Evolutionary conservation across 2,797 vertebrate genomes (phyloP).

Genomic region (Pipistrellus pipistrellus): DNA sequence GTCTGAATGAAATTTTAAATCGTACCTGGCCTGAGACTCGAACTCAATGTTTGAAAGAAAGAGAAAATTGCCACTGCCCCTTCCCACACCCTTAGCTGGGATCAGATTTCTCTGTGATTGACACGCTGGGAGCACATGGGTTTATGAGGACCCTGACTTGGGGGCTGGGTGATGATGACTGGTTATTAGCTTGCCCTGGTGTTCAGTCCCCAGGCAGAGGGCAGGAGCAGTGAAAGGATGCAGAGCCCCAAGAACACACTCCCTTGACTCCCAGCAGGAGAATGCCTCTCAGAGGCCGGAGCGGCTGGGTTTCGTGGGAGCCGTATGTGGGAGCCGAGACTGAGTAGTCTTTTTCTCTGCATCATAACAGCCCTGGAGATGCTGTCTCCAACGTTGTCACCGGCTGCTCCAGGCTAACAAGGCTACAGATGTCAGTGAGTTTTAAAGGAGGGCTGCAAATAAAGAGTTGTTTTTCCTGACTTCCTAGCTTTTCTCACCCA

Average conservation of each 20-base stretch:
- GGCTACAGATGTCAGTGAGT: background rate
- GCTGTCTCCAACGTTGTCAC: background rate
- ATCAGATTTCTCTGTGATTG: conserved; percentile 2
- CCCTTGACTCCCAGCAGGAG: background rate
- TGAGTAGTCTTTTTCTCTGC: background rate
- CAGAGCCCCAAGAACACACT: background rate
- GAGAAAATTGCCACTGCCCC: background rate
- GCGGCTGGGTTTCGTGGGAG: background rate
- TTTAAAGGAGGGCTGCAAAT: background rate
- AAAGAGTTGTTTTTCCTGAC: background rate
- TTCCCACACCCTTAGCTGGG: background rate
- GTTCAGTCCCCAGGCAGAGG: background rate
- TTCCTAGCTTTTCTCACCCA: background rate
- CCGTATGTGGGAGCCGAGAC: background rate
- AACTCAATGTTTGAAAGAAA: background rate
- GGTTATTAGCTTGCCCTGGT: background rate
- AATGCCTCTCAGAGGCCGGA: background rate
- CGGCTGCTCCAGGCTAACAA: background rate
- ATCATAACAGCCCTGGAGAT: background rate
- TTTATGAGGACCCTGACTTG: background rate
- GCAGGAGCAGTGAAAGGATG: background rate
- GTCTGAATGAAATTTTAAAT: background rate
- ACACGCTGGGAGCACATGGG: background rate
- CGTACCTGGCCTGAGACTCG: background rate
- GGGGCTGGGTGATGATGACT: background rate